Percentiles rank a stretch among this genome's conserved stretches.
Conservation (phyloP, 2,113 vertebrate species). For the Barbus barbus region DNA sequence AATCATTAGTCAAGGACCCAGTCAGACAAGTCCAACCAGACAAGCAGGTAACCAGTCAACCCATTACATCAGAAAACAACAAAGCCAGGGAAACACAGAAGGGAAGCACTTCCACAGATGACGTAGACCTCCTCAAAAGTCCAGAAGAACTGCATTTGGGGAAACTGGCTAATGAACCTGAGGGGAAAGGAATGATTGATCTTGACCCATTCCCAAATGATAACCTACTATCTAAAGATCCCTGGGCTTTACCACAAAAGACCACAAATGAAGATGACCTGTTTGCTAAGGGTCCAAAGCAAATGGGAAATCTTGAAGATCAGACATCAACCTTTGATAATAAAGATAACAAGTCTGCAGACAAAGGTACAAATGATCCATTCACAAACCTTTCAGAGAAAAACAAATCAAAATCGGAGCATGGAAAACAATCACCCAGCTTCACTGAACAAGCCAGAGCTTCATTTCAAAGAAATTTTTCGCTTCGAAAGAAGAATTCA, state of each 20-base stretch:
- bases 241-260: slow-evolving; percentile 55
- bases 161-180: not conserved
- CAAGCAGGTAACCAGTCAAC: not conserved
- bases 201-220: slow-evolving; percentile 60
- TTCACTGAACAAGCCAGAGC: slow-evolving; percentile 47
- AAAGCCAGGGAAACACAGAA: not conserved
- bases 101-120: not conserved
- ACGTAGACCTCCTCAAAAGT: not conserved
- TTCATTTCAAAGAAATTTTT: slow-evolving; percentile 59
- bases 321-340: slow-evolving; percentile 54
- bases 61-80: slow-evolving; percentile 24
- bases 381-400: slow-evolving; percentile 53
- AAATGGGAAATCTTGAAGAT: slow-evolving; percentile 52
- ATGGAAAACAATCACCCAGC: slow-evolving; percentile 6
- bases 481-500: slow-evolving; percentile 53
- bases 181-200: not conserved
- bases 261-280: slow-evolving; percentile 40
- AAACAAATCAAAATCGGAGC: not conserved
- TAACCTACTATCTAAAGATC: slow-evolving; percentile 55
- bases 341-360: slow-evolving; percentile 59
- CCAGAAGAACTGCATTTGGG: slow-evolving; percentile 6
- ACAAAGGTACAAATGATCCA: slow-evolving; percentile 51
- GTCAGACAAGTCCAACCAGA: slow-evolving; percentile 46
- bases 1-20: slow-evolving; percentile 46
- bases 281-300: slow-evolving; percentile 46